phyloP scores from a whole-genome alignment of 2,113 vertebrate species.

The Myiagra hebetior region DNA sequence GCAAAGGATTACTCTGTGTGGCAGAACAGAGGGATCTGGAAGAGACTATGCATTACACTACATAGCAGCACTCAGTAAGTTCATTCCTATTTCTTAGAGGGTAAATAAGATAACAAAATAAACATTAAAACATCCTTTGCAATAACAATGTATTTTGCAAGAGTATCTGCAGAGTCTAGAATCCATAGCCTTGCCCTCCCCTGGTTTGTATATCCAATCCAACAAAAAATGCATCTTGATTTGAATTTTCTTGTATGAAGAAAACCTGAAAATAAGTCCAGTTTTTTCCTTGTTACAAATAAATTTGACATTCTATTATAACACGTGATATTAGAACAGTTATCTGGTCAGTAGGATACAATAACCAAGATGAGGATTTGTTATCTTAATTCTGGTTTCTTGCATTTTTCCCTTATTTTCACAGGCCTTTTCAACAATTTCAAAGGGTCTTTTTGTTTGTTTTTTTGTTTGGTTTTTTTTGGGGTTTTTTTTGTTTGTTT shows the following conservation, averaged over 20 bases:
- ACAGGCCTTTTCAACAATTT: not conserved
- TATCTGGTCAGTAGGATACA: not conserved
- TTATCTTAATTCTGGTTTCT: not conserved
- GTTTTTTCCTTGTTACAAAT: not conserved
- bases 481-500: too few species aligned
- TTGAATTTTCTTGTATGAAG: not conserved
- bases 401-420: not conserved
- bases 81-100: not conserved
- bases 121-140: fast-evolving
- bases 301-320: not conserved
- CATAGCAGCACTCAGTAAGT: not conserved
- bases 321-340: not conserved
- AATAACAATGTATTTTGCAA: not conserved
- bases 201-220: not conserved
- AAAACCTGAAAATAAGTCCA: not conserved
- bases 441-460: not conserved
- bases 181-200: fast-evolving
- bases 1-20: not conserved
- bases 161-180: not conserved
- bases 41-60: not conserved
- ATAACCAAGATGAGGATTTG: not conserved
- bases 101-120: not conserved
- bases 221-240: not conserved
- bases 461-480: too few species aligned
- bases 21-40: not conserved